Base-by-base conservation (phyloP, 2,888 invertebrate genomes). In the Unio pictorum region DNA sequence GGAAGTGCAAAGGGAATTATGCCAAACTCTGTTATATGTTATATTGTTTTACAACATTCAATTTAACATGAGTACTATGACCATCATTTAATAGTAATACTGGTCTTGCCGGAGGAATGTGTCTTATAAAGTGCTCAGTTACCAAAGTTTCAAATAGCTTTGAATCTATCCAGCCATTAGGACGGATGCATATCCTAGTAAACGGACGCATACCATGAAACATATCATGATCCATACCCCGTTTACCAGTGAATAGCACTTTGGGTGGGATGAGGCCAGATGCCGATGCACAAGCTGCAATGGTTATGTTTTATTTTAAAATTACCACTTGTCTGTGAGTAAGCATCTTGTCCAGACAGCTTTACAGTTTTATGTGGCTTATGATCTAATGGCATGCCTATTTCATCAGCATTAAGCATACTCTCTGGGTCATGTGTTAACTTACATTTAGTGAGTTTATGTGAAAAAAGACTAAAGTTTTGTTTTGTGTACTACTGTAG, bases 81-180 rank as follows among this genome's bases (percentile, higher is more conserved):
- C 87, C 87, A 79, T 90, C 89, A 28, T 89, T 65, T 45, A 89
- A 76, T 34, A 89, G 65, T 61, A 89, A 23, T 28, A 60, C 54
- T 55, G 30, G 28, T 26, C 61, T 67, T 26, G 28, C n/a, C 17
- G 67, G 61, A 7, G n/a, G 34, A 28, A 60, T 55, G n/a, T 61
- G 28, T 6, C 74, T 66, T 18, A 90, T 71, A 80, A 91, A 91
- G 81, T 90, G 87, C 57, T 80, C 68, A 23, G 61, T 61, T 62
- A 88, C 82, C 85, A 1, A 86, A 45, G 79, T 69, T 28, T 74
- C 28, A 58, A 81, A 81, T 4, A 75, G 57, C 17, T 71, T 70
- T 6, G 54, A 17, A 45, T 76, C 68, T 73, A 85, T 86, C 86
- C 86, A 88, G 8, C 84, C 84, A 73, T 75, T 79, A 56, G 81